Evolutionary conservation across 1,140 invertebrate genomes (phyloP), one percentile per base, ranked within the genome.

Genomic region (Drosophila nigrodunni): DNA sequence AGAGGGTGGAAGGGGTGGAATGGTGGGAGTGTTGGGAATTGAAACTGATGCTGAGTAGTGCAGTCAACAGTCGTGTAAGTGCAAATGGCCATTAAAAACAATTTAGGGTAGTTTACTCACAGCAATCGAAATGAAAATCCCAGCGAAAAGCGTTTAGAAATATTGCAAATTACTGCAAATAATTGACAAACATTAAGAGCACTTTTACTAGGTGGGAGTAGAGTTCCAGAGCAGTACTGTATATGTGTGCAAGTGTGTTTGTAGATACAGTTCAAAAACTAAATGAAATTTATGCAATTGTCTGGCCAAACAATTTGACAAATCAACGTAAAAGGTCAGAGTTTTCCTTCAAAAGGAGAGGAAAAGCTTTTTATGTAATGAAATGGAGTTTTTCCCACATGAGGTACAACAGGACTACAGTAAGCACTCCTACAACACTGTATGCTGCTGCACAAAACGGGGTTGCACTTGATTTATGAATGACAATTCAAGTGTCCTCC

Each of bases 91-190:
- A 88, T 88, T 88, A 88, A 89, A 89, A 88, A 89, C 85, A 88
- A 88, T 88, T 88, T 89, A 80, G 83, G 85, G 80, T 80, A 78
- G 78, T 74, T 75, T 61, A 43, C 50, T 13, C 50, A 7, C 50
- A 37, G 50, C 50, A 35, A 54, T 37, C 50, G 34, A 65, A 9
- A 47, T 69, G 54, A 35, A 59, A 62, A 61, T 52, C 61, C 21
- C 49, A 41, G 58, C 41, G 50, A 49, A 74, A 78, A 88, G 74
- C 85, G 79, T 85, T 88, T 89, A 89, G 77, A 81, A 82, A 85
- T 88, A 90, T 88, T 89, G 85, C 85, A 88, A 88, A 88, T 88
- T 88, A 89, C 85, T 85, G 85, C 85, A 85, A 88, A 88, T 88
- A 89, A 89, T 88, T 89, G 85, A 89, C 71, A 76, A 88, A 78